These are phyloP conservation scores for Anas platyrhynchos DNA, from an alignment of 2,113 vertebrate species.

Conservation along the genomic window DNA sequence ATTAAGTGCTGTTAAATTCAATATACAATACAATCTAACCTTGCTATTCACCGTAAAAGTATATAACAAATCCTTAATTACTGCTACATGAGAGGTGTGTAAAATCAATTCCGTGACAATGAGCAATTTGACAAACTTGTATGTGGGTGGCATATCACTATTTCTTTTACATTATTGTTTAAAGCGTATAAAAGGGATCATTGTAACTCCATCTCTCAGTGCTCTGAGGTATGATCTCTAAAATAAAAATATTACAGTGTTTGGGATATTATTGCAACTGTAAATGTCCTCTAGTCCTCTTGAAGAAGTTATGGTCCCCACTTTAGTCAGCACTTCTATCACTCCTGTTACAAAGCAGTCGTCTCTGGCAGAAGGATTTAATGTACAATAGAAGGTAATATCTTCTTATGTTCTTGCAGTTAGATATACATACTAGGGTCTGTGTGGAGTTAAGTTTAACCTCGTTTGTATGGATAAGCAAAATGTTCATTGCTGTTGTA, in stretches of 20 bases:
- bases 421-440: neutral
- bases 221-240: neutral
- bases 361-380: neutral
- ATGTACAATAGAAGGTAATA: accelerated
- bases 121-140: neutral
- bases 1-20: too few species aligned
- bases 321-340: neutral
- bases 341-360: neutral
- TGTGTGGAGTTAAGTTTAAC: neutral
- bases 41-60: too few species aligned
- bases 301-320: neutral
- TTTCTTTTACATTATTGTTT: neutral
- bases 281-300: neutral
- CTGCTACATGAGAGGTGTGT: too few species aligned
- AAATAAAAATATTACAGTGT: neutral
- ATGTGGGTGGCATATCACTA: neutral
- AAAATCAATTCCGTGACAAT: too few species aligned
- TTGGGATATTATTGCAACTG: neutral
- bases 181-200: neutral
- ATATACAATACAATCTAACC: too few species aligned
- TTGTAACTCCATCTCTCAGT: neutral
- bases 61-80: too few species aligned
- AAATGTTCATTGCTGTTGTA: neutral
- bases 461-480: neutral
- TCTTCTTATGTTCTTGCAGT: neutral